Evolutionary conservation across 2,113 vertebrate genomes (phyloP).

Genomic region (Otocyon megalotis): DNA sequence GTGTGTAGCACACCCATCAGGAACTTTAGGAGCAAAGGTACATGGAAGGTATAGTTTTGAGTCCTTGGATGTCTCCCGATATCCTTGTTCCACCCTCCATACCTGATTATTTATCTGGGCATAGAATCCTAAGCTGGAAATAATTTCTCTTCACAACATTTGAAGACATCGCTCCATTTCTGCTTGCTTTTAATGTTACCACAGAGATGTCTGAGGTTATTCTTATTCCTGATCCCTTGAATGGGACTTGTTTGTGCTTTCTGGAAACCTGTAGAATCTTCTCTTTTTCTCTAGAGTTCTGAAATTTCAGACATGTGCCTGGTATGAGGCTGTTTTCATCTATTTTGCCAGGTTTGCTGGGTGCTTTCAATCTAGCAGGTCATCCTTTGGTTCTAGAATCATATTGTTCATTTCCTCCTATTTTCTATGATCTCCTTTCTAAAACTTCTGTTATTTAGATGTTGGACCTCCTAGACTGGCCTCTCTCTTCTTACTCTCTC

Average conservation of each 20-base stretch:
- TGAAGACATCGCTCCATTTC: not conserved
- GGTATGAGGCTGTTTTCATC: not conserved
- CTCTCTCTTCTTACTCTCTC: not conserved
- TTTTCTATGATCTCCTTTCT: not conserved
- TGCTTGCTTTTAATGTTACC: not conserved
- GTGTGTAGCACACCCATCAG: not conserved
- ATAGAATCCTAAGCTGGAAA: not conserved
- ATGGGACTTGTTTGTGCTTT: not conserved
- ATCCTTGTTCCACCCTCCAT: not conserved
- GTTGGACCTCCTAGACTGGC: not conserved
- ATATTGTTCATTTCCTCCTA: not conserved
- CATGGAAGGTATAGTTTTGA: not conserved
- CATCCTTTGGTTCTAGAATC: not conserved
- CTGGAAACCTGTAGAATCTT: not conserved
- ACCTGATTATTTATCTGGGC: not conserved
- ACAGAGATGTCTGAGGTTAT: not conserved
- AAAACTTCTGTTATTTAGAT: not conserved
- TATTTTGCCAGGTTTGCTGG: not conserved
- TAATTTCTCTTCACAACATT: not conserved
- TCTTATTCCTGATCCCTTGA: not conserved
- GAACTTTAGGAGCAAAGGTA: not conserved
- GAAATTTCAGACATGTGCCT: not conserved
- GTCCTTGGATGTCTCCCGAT: not conserved
- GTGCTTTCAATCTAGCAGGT: not conserved
- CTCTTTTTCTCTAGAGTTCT: not conserved